A percentile compares a stretch with the other conserved stretches of the same genome.
Conservation (phyloP, 2,113 vertebrate genomes). For the Heterochromis multidens region DNA sequence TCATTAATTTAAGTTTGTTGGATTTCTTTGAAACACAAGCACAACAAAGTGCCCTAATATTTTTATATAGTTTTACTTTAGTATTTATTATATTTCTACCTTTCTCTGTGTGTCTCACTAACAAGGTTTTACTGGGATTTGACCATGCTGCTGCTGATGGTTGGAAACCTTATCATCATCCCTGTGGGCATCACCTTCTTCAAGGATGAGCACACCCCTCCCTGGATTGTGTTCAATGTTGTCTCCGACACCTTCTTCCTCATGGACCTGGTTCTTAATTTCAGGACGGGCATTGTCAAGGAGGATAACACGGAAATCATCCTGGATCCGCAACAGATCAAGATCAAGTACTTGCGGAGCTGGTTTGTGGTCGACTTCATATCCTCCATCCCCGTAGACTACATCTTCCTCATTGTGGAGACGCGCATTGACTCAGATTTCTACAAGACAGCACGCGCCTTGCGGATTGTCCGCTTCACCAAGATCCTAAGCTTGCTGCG, state of each 20-base stretch:
- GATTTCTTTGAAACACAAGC: not conserved
- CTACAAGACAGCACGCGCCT: slow-evolving; percentile 95
- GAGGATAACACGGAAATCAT: slow-evolving; percentile 99
- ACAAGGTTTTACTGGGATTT: slow-evolving; percentile 99
- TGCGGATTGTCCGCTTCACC: slow-evolving; percentile 97
- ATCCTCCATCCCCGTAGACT: slow-evolving; percentile 98
- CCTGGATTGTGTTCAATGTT: slow-evolving; percentile 99
- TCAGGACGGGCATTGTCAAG: slow-evolving; percentile 96
- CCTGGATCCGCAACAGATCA: slow-evolving; percentile 94
- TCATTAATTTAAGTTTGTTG: not conserved
- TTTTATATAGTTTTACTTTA: not conserved
- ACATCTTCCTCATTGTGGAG: slow-evolving; percentile 98
- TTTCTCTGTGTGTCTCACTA: slow-evolving; percentile 37
- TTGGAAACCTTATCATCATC: slow-evolving; percentile 99
- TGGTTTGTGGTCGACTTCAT: slow-evolving; percentile 99
- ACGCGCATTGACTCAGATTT: slow-evolving; percentile 97
- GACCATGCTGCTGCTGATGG: slow-evolving; percentile 98
- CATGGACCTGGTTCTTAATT: slow-evolving; percentile 98
- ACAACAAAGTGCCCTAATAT: not conserved
- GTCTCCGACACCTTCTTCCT: slow-evolving; percentile 99
- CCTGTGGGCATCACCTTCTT: slow-evolving; percentile 99
- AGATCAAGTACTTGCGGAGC: slow-evolving; percentile 97
- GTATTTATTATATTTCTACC: not conserved
- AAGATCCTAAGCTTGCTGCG: slow-evolving; percentile 97
- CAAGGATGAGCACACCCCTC: slow-evolving; percentile 97